These are phyloP conservation scores for Dynastes maya DNA, from an alignment of 2,888 invertebrate species.

Conservation along the genomic window DNA sequence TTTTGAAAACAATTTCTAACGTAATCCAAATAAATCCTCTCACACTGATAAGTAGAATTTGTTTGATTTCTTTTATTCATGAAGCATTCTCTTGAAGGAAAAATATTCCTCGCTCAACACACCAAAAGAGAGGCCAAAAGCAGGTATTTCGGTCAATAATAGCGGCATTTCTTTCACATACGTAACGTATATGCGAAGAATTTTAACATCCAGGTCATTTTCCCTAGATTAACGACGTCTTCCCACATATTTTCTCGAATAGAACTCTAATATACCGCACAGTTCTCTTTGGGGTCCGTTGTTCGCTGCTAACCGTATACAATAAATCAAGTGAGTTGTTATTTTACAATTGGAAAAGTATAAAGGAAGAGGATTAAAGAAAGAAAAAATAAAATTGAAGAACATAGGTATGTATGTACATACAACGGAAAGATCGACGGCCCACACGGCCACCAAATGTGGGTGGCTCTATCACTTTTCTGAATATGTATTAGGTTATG, in stretches of 20 bases:
- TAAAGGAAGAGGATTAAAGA: conserved; percentile 18
- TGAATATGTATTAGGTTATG: conserved; percentile 24
- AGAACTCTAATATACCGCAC: background rate
- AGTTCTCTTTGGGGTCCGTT: conserved; percentile 14
- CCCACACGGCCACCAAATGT: conserved; percentile 21
- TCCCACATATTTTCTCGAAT: conserved; percentile 28
- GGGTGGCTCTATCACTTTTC: conserved; percentile 34
- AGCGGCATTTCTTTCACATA: conserved; percentile 1
- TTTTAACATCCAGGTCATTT: conserved; percentile 22
- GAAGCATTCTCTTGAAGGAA: background rate
- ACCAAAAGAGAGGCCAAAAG: background rate
- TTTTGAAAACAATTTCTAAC: background rate
- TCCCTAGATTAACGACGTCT: conserved; percentile 11
- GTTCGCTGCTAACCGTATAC: background rate
- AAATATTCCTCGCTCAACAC: background rate
- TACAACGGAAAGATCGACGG: background rate
- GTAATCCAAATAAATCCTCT: background rate
- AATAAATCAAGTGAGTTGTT: conserved; percentile 31
- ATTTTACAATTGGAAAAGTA: conserved; percentile 23
- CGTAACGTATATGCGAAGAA: conserved; percentile 11
- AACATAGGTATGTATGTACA: background rate
- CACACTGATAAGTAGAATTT: background rate
- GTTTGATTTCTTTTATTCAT: background rate
- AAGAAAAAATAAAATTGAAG: conserved; percentile 10
- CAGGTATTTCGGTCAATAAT: conserved; percentile 29